Percentiles rank a stretch among this genome's conserved stretches.
phyloP scores from a whole-genome alignment of 2,797 vertebrate species.

The Cichlasoma orientale region DNA sequence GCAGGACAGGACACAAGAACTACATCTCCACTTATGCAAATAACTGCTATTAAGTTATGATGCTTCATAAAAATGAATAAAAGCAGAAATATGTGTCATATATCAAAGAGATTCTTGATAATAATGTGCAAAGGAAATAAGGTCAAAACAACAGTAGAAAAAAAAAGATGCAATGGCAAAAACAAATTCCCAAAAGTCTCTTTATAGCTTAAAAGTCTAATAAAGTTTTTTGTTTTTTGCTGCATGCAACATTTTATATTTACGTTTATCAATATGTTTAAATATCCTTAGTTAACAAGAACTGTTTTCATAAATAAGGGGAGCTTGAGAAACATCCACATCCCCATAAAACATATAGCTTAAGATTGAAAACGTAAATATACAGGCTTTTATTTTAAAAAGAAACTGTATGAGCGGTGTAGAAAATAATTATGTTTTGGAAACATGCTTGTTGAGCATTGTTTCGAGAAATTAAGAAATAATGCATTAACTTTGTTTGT shows the following conservation, averaged over 20 bases:
- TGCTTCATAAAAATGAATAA: constrained; percentile 20
- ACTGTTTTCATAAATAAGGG: background rate
- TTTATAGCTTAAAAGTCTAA: constrained; percentile 20
- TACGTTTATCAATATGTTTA: constrained; percentile 59
- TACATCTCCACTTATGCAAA: constrained; percentile 47
- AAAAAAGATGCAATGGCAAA: constrained; percentile 32
- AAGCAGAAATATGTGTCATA: background rate
- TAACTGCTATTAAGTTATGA: constrained; percentile 24
- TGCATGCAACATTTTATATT: constrained; percentile 74
- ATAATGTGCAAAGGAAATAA: constrained; percentile 34
- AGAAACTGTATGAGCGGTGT: constrained; percentile 22
- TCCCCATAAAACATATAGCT: background rate
- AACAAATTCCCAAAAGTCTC: constrained; percentile 24
- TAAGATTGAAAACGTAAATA: constrained; percentile 72
- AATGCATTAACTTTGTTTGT: constrained; percentile 54
- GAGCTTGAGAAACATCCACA: background rate
- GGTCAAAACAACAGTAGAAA: constrained; percentile 16
- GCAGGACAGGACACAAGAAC: constrained; percentile 73
- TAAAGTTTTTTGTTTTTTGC: background rate
- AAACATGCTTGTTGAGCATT: constrained; percentile 81
- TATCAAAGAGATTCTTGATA: background rate
- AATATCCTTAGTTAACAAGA: background rate
- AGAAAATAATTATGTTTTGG: constrained; percentile 43
- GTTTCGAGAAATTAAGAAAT: constrained; percentile 64
- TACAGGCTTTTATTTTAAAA: constrained; percentile 19